Percentiles rank a stretch among this genome's conserved stretches.
Evolutionary conservation across 2,888 invertebrate species (phyloP).

Genomic region (Ferrisia virgata): DNA sequence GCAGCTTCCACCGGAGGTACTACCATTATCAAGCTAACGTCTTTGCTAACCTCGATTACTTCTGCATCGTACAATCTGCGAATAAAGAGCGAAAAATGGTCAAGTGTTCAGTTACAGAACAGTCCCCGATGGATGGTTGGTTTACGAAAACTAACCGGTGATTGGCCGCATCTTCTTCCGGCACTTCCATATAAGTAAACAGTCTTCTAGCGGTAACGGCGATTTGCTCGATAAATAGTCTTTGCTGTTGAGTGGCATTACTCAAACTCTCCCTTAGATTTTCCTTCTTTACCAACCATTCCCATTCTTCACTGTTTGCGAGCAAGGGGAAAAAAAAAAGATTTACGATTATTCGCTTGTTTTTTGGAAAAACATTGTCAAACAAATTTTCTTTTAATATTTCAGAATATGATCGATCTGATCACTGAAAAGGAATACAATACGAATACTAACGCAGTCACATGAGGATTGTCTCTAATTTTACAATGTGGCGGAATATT

Average conservation of each 20-base stretch:
- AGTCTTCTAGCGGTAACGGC: slow-evolving; percentile 71
- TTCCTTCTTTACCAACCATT: slow-evolving; percentile 60
- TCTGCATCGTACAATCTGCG: slow-evolving; percentile 84
- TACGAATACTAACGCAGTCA: slow-evolving; percentile 73
- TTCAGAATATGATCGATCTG: no score
- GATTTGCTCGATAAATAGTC: slow-evolving; percentile 73
- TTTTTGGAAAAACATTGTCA: no score
- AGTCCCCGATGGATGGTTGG: no score
- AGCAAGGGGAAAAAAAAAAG: no score
- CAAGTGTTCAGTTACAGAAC: no score
- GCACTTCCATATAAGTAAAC: slow-evolving; percentile 77
- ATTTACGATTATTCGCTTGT: no score
- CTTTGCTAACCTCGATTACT: slow-evolving; percentile 85
- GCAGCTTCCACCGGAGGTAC: slow-evolving; percentile 90
- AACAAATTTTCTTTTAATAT: no score
- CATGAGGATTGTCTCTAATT: slow-evolving; percentile 90
- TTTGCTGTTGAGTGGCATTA: slow-evolving; percentile 66
- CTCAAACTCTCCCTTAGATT: slow-evolving; percentile 44
- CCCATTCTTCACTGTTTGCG: slow-evolving; percentile 90
- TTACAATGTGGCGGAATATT: slow-evolving; percentile 93
- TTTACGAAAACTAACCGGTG: slow-evolving; percentile 62
- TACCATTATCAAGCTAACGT: slow-evolving; percentile 87
- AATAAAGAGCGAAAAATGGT: no score
- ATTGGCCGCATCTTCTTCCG: slow-evolving; percentile 64
- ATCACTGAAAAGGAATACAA: not conserved